Percentiles rank a stretch among this genome's conserved stretches.
These are phyloP conservation scores for Drosophila bifasciata DNA, from an alignment of 1,140 invertebrate genomes.

Conservation along the genomic window DNA sequence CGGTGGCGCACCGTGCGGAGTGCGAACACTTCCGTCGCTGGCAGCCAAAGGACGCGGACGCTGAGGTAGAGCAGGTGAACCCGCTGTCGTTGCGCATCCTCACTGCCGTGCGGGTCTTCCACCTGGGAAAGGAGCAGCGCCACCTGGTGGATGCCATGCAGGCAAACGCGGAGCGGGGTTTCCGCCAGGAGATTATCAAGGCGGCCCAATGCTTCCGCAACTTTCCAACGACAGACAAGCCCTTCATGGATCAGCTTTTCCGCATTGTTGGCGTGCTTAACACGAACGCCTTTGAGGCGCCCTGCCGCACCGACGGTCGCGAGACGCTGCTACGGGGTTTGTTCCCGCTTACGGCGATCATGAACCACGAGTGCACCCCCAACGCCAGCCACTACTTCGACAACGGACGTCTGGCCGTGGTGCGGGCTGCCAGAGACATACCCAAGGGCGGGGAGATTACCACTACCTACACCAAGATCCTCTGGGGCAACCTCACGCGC, in stretches of 20 bases:
- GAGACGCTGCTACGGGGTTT: constrained; percentile 87
- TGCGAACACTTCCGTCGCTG: constrained; percentile 86
- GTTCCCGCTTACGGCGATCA: constrained; percentile 89
- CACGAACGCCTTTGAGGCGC: constrained; percentile 90
- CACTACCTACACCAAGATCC: constrained; percentile 89
- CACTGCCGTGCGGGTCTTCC: constrained; percentile 86
- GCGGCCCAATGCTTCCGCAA: constrained; percentile 86
- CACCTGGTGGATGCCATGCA: constrained; percentile 86
- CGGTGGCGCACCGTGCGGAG: constrained; percentile 85
- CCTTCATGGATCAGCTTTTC: constrained; percentile 78
- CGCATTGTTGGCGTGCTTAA: constrained; percentile 87
- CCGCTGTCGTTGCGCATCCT: constrained; percentile 85
- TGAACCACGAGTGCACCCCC: constrained; percentile 91
- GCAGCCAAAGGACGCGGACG: constrained; percentile 84
- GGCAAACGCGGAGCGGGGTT: constrained; percentile 85
- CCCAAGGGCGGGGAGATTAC: constrained; percentile 88
- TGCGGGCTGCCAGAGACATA: constrained; percentile 88
- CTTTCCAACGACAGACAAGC: constrained; percentile 84
- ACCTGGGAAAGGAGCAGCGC: constrained; percentile 85
- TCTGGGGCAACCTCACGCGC: constrained; percentile 90
- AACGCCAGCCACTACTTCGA: constrained; percentile 90
- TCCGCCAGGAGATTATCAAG: constrained; percentile 86
- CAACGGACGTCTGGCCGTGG: constrained; percentile 86
- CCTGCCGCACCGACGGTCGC: constrained; percentile 84
- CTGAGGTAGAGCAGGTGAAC: constrained; percentile 68